Base-by-base conservation (phyloP, 1,140 invertebrate species). In the Augochlora pura region DNA sequence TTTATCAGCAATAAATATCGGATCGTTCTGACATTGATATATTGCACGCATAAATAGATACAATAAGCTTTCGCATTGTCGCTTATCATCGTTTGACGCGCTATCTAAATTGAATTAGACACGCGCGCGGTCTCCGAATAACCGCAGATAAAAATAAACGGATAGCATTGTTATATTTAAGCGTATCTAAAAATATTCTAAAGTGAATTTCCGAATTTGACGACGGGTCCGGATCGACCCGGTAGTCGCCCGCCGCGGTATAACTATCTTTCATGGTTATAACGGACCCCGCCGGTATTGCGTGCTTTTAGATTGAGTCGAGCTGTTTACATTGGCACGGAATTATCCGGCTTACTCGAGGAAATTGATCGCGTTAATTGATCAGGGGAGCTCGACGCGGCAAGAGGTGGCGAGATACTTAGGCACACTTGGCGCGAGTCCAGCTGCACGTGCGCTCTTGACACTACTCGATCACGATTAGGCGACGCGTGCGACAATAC, bases 331-430 rank as follows among this genome's bases (percentile, higher is more conserved):
- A 49, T 54, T 21, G n/a, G 21, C 39, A 16, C 8, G 14, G n/a
- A 14, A 18, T 21, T 52, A 52, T 59, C 4, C 38, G n/a, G 6
- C 25, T 46, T 25, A 1, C 0, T 21, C 5, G 64, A 59, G 25
- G 49, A 66, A 60, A 76, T 60, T 60, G 65, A 76, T 49, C 60
- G 68, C 59, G 46, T 8, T 32, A 76, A 76, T 62, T 49, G 23
- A 60, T 76, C 68, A 76, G 38, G 8, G 46, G 9, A 14, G 39
- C 18, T 21, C 27, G 27, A 63, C 21, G 27, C 25, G 5, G 54
- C 8, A 42, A 16, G 25, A 38, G 25, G 52, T 54, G 16, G 10
- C 25, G 38, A n/a, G n/a, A 21, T 21, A 5, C 32, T 18, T n/a
- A 14, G 54, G 14, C 54, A 69, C 39, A 60, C 39, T 76, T 76